Conservation (phyloP, 2,888 invertebrate species). For the Siphonodentalium dalli region DNA sequence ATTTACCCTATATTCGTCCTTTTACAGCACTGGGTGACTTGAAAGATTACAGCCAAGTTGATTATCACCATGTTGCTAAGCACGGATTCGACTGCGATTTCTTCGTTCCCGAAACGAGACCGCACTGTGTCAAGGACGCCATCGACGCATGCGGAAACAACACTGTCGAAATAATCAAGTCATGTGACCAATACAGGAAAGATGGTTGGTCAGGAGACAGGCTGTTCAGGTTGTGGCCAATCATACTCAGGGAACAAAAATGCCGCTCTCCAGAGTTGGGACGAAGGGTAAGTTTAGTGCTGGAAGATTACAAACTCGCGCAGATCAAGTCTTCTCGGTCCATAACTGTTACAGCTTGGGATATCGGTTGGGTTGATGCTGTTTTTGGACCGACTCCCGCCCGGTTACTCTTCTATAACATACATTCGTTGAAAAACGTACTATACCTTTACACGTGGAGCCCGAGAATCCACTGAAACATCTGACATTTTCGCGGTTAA, state of each 20-base stretch:
- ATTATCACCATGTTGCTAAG: constrained; percentile 72
- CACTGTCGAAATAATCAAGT: constrained; percentile 47
- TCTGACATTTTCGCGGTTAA: no score
- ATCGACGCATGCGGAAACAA: constrained; percentile 79
- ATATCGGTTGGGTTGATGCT: no score
- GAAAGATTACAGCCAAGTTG: constrained; percentile 77
- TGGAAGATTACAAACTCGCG: no score
- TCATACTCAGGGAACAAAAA: constrained; percentile 44
- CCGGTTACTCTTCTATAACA: no score
- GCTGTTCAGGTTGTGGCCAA: constrained; percentile 55
- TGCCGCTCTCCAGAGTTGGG: constrained; percentile 45
- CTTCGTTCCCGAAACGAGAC: constrained; percentile 79
- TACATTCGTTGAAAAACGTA: no score
- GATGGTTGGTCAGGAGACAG: constrained; percentile 49
- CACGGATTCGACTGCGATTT: constrained; percentile 76
- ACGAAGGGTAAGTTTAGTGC: constrained; percentile 32
- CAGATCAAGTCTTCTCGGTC: no score
- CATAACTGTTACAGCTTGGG: no score
- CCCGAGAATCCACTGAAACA: no score
- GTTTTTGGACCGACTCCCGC: no score
- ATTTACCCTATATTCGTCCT: constrained; percentile 47
- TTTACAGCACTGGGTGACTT: constrained; percentile 90
- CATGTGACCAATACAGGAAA: constrained; percentile 47
- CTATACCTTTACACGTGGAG: no score
- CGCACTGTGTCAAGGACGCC: constrained; percentile 77